Evolutionary conservation across 2,113 vertebrate genomes (phyloP).

Genomic region (Chamaetylas fuelleborni): DNA sequence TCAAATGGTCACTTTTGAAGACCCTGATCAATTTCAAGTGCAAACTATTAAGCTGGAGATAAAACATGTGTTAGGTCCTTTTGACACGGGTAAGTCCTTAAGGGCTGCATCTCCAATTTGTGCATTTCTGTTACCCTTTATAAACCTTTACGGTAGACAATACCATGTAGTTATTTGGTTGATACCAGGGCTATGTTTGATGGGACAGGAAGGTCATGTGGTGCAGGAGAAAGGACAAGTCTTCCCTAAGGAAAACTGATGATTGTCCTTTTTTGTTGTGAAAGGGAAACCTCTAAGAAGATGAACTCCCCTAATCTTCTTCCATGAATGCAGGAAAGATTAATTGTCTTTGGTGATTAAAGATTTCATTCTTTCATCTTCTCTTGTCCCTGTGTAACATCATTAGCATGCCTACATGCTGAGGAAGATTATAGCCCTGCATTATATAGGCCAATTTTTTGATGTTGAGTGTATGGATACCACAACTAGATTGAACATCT

Average conservation of each 20-base stretch:
- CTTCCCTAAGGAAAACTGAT: neutral
- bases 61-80: neutral
- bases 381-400: neutral
- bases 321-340: neutral
- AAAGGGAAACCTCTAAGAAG: slow-evolving; percentile 28
- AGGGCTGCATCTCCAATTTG: neutral
- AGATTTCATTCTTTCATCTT: neutral
- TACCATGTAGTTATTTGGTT: neutral
- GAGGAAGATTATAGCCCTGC: neutral
- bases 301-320: slow-evolving; percentile 2
- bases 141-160: neutral
- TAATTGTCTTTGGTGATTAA: slow-evolving; percentile 4
- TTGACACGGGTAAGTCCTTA: neutral
- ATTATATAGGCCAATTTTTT: neutral
- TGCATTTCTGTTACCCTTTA: neutral
- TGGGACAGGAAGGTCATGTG: neutral
- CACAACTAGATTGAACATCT: neutral
- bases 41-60: neutral
- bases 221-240: neutral
- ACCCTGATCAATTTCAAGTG: neutral
- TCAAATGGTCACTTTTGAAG: neutral
- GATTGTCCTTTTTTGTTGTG: neutral
- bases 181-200: neutral
- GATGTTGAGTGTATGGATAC: too few relatives aligned
- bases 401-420: neutral